phyloP scores from a whole-genome alignment of 2,113 vertebrate species.

The Rhinolophus sinicus region DNA sequence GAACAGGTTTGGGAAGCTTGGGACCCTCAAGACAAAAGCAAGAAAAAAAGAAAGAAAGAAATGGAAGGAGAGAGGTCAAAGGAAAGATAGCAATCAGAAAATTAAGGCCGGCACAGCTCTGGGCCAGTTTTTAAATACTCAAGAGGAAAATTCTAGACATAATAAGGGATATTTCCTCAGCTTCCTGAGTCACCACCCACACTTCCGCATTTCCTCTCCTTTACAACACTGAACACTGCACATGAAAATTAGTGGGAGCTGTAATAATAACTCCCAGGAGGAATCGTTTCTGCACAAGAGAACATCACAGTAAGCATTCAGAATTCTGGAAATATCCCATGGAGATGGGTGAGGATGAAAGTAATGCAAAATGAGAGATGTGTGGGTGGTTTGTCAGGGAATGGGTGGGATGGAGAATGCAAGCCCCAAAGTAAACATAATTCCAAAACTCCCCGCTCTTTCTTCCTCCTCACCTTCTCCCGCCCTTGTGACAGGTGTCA shows the following conservation, averaged over 20 bases:
- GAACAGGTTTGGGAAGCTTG: conserved; percentile 34
- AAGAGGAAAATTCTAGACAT: conserved; percentile 45
- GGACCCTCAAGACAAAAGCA: background rate
- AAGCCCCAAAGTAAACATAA: background rate
- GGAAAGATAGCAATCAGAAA: conserved; percentile 54
- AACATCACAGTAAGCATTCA: conserved; percentile 48
- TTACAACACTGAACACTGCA: conserved; percentile 47
- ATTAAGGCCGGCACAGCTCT: background rate
- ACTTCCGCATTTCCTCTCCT: conserved; percentile 53
- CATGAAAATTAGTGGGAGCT: conserved; percentile 60
- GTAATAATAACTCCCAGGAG: conserved; percentile 40
- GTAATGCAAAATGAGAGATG: conserved; percentile 36
- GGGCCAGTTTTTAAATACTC: conserved; percentile 38
- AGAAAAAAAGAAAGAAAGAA: conserved; percentile 25
- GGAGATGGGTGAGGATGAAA: background rate
- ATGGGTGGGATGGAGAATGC: background rate
- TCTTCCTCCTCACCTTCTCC: background rate
- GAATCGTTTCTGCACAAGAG: conserved; percentile 39
- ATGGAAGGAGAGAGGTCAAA: background rate
- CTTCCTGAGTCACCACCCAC: conserved; percentile 58
- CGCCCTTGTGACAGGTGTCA: background rate
- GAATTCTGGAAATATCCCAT: conserved; percentile 54
- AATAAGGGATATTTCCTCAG: conserved; percentile 60
- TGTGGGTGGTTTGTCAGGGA: background rate
- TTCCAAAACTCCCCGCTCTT: conserved; percentile 24